Evolutionary conservation across 2,113 vertebrate genomes (phyloP).

Genomic region (Corydoras sp.): DNA sequence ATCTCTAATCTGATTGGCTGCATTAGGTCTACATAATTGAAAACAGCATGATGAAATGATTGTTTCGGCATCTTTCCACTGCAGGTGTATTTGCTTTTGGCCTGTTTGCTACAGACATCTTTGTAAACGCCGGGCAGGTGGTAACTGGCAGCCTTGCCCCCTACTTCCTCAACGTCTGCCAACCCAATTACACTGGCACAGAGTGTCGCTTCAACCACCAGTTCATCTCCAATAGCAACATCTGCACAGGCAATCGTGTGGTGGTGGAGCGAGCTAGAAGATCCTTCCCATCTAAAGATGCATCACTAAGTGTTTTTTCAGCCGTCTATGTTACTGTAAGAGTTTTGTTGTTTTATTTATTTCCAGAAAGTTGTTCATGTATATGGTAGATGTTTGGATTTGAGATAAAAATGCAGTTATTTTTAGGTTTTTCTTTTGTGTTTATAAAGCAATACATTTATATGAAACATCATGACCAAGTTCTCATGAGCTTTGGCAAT

Average conservation of each 20-base stretch:
- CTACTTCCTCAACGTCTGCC: conserved; percentile 93
- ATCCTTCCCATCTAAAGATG: conserved; percentile 97
- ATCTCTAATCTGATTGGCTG: conserved; percentile 21
- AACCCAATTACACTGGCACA: conserved; percentile 89
- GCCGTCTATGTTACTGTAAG: conserved; percentile 95
- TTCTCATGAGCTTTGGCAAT: no score
- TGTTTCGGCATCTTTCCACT: conserved; percentile 8
- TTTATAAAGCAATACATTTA: no score
- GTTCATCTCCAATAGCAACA: conserved; percentile 84
- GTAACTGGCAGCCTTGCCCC: conserved; percentile 92
- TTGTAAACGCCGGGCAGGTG: conserved; percentile 94
- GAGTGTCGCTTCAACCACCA: conserved; percentile 83
- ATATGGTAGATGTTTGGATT: no score
- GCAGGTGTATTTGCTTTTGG: conserved; percentile 96
- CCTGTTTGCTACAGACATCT: conserved; percentile 97
- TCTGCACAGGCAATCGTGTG: conserved; percentile 85
- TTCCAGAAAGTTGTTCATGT: no score
- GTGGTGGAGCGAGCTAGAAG: conserved; percentile 84
- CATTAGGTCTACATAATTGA: conserved; percentile 3
- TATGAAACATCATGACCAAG: no score
- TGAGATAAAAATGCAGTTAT: no score
- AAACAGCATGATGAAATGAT: background rate
- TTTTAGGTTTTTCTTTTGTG: no score
- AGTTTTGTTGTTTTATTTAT: conserved; percentile 6
- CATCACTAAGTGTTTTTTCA: conserved; percentile 91